A percentile compares a stretch with the other conserved stretches of the same genome.
Conservation (phyloP, 2,797 vertebrate species). For the Danio kyathit region DNA sequence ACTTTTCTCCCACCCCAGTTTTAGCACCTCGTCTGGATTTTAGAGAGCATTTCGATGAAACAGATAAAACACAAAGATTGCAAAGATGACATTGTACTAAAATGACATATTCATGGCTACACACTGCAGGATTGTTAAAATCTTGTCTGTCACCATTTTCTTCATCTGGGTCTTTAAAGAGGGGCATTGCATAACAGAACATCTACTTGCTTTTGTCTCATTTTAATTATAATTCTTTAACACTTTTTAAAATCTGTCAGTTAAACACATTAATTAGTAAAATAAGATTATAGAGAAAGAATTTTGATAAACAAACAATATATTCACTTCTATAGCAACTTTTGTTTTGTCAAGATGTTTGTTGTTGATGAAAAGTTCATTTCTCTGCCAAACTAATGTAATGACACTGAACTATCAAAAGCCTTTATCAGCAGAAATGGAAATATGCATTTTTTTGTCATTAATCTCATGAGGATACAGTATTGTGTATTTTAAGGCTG, state of each 20-base stretch:
- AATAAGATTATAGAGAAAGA: neutral
- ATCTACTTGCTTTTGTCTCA: neutral
- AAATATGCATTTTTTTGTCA: neutral
- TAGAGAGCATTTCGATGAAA: neutral
- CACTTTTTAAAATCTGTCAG: neutral
- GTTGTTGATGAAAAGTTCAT: neutral
- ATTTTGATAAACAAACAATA: neutral
- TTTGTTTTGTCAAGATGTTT: neutral
- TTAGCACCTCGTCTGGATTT: neutral
- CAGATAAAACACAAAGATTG: slow-evolving; percentile 23
- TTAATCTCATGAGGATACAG: too few relatives aligned
- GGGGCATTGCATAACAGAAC: neutral
- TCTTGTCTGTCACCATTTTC: too few relatives aligned
- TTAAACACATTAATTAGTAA: neutral
- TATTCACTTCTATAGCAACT: neutral
- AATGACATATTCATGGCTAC: neutral
- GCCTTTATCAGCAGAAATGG: neutral
- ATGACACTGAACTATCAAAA: neutral
- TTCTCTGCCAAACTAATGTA: neutral
- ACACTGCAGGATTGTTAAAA: neutral
- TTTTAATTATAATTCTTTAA: neutral
- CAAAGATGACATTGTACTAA: slow-evolving; percentile 16
- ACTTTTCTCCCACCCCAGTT: neutral
- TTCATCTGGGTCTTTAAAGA: neutral
- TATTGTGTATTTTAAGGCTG: neutral